Evolutionary conservation across 2,113 vertebrate genomes (phyloP), one percentile per base, ranked within the genome.

Genomic region (Cochlearius cochlearius): DNA sequence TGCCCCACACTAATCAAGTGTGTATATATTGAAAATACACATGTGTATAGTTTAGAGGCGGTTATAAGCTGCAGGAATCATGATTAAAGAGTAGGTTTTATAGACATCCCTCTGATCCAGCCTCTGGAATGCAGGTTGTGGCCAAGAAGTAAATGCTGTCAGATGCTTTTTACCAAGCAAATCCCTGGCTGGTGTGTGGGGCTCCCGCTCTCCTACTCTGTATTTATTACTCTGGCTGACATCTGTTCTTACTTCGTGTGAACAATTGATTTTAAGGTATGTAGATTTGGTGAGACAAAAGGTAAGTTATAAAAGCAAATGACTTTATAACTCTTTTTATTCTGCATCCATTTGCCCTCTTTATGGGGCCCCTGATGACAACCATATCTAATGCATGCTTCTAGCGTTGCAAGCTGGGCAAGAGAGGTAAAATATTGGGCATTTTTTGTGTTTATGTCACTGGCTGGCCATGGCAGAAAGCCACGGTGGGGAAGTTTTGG

Each of bases 391-490:
- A 4, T 14, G 20, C 2, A 2, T 7, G 45, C 25, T 67, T 86
- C 34, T 77, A 29, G 12, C 66, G 5, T 2, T 55, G 66, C 27
- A 41, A 9, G 25, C 12, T 86, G 62, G 36, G 60, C n/a, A 11
- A 56, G 9, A 16, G 5, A 20, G 12, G 22, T 26, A 14, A 64
- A 86, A 75, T 15, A 38, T 3, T 20, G 7, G 32, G 21, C 0
- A 3, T 25, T 58, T 58, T 75, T 30, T 83, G 63, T 41, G 63
- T 9, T 23, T 45, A 30, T 69, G 39, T 41, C 75, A 15, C 59
- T 56, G 45, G 2, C 36, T 52, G 30, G 26, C 39, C 0, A 0
- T 10, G 56, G n/a, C 30, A 55, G 52, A 66, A 71, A 47, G 26
- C 41, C 6, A 4, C 2, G 5, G 16, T 1, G 4, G 43, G 45